Evolutionary conservation across 1,140 invertebrate genomes (phyloP).

Genomic region (Hyles vespertilio): DNA sequence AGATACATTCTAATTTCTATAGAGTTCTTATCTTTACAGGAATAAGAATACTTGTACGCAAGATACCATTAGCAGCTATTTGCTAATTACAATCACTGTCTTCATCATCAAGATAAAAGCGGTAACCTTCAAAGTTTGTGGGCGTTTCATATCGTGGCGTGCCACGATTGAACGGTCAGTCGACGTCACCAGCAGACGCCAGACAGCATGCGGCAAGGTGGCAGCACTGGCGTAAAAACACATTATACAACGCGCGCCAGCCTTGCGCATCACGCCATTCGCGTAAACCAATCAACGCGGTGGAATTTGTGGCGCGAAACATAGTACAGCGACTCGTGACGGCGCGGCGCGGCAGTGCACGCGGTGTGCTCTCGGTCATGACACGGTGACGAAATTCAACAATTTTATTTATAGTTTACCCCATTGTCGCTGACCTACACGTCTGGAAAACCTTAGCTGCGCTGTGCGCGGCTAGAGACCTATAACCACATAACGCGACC

Average conservation of each 20-base stretch:
- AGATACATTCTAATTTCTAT: no score
- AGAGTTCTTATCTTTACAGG: no score
- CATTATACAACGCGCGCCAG: conserved; percentile 8
- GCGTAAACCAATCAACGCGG: conserved; percentile 35
- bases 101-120: conserved; percentile 20
- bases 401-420: conserved; percentile 12
- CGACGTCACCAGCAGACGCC: conserved; percentile 27
- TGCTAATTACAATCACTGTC: background rate
- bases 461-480: background rate
- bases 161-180: conserved; percentile 6
- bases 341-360: conserved; percentile 6
- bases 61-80: background rate
- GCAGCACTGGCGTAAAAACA: conserved; percentile 38
- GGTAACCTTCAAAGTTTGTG: conserved; percentile 28
- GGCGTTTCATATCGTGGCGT: conserved; percentile 21
- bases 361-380: conserved; percentile 20
- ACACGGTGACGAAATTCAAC: conserved; percentile 23
- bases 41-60: no score
- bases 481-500: no score
- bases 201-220: conserved; percentile 21
- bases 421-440: conserved; percentile 12
- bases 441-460: background rate
- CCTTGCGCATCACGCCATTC: conserved; percentile 45
- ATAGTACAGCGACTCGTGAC: conserved; percentile 25
- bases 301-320: conserved; percentile 30